Conservation (phyloP, 1,140 invertebrate species). For the Galleria mellonella region DNA sequence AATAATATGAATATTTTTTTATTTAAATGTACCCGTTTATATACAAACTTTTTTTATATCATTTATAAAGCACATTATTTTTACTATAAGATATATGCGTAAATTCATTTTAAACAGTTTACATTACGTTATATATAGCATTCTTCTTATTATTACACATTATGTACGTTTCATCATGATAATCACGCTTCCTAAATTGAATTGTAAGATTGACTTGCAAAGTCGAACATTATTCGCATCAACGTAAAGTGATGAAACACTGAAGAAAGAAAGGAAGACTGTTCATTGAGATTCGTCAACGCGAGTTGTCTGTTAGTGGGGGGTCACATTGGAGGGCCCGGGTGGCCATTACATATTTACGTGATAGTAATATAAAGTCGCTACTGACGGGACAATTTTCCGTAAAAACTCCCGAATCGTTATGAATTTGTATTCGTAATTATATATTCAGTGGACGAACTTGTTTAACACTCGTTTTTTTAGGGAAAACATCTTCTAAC, state of each 20-base stretch:
- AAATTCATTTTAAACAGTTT: too few relatives aligned
- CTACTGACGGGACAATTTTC: slow-evolving; percentile 18
- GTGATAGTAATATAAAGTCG: slow-evolving; percentile 37
- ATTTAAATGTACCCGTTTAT: too few relatives aligned
- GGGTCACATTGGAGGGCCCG: neutral
- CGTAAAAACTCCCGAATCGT: slow-evolving; percentile 27
- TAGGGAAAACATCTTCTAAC: slow-evolving; percentile 16
- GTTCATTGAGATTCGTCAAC: slow-evolving; percentile 9
- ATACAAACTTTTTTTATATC: too few relatives aligned
- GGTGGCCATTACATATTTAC: slow-evolving; percentile 41
- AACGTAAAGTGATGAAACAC: neutral
- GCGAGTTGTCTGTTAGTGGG: slow-evolving; percentile 3
- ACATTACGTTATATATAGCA: too few relatives aligned
- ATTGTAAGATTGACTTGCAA: too few relatives aligned
- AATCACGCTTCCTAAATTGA: too few relatives aligned
- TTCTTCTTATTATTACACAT: too few relatives aligned
- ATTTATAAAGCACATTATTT: too few relatives aligned
- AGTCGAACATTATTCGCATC: too few relatives aligned
- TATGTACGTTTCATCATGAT: too few relatives aligned
- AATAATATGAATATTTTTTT: too few relatives aligned
- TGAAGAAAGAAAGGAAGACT: neutral
- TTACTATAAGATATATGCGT: too few relatives aligned
- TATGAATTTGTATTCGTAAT: slow-evolving; percentile 52
- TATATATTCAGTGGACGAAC: slow-evolving; percentile 39
- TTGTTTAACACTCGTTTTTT: slow-evolving; percentile 22